Evolutionary conservation across 2,888 invertebrate genomes (phyloP), one percentile per base, ranked within the genome.

Genomic region (Galeopsomyia nigrocyanea): DNA sequence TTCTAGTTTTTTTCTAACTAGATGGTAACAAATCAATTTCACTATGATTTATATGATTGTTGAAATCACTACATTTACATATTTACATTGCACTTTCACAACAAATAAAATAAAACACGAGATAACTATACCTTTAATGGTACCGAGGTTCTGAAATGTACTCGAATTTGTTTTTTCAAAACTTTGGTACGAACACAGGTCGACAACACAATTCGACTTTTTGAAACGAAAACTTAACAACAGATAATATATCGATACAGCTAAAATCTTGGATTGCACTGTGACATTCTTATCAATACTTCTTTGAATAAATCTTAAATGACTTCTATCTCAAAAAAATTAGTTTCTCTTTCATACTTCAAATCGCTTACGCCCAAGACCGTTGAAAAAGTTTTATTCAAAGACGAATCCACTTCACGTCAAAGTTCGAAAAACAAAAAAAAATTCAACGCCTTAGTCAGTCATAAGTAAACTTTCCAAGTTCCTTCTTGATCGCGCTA

Each of bases 401-500:
- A 39, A 39, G 13, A 39, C 10, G 10, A 39, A 5, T 39, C 7
- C 39, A 10, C 7, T 39, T 39, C 39, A 22, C 3, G 31, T 16
- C n/a, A n/a, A n/a, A n/a, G n/a, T n/a, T n/a, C n/a, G 47, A 64
- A 31, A n/a, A 51, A 6, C 31, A 7, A 46, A 47, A n/a, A 46
- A 3, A 7, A 39, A 16, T 10, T n/a, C 6, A 3, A 2, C 39
- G 46, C 13, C 13, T 22, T 6, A 0, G 16, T 76, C 73, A 77
- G 9, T 79, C 77, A 46, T 77, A 71, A 13, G 75, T 76, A 68
- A 85, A 86, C 74, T 84, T 85, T 62, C 82, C 81, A 14, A 86
- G 80, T 79, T 96, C 95, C 75, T 90, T 91, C 85, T 94, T 95
- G 82, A 96, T 95, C 76, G 95, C 94, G 57, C 93, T 91, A 79